A percentile compares a stretch with the other conserved stretches of the same genome.
Conservation (phyloP, 2,888 invertebrate species). For the Calameuta filiformis region DNA sequence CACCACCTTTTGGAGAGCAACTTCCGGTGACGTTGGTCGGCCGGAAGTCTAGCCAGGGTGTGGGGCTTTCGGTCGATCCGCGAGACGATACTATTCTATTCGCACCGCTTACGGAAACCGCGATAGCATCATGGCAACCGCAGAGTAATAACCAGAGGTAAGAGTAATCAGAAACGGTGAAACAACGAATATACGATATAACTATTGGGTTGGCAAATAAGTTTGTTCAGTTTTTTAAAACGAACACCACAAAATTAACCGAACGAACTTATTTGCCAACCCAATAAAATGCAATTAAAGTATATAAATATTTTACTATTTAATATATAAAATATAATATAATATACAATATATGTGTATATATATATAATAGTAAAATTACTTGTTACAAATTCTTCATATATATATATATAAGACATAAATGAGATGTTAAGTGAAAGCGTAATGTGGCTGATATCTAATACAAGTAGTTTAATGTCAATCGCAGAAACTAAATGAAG, state of each 20-base stretch:
- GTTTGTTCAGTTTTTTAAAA: too few relatives aligned
- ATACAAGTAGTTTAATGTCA: background rate
- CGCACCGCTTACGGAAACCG: constrained; percentile 83
- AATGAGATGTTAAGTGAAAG: background rate
- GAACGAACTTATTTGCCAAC: too few relatives aligned
- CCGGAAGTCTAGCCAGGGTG: constrained; percentile 85
- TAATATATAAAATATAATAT: too few relatives aligned
- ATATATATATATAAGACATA: background rate
- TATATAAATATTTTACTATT: background rate
- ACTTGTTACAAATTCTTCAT: constrained; percentile 1
- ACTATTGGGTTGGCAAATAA: too few relatives aligned
- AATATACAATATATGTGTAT: background rate
- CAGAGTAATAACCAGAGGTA: constrained; percentile 78
- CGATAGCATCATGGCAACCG: constrained; percentile 84
- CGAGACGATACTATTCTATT: constrained; percentile 81
- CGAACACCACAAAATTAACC: too few relatives aligned
- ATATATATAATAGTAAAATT: background rate
- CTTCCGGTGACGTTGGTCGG: constrained; percentile 83
- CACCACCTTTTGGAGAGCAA: constrained; percentile 76
- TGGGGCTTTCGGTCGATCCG: constrained; percentile 79
- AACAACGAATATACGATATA: background rate
- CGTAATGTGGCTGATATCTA: background rate
- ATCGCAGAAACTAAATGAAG: background rate
- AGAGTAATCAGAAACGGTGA: constrained; percentile 25
- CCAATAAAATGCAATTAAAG: background rate